Evolutionary conservation across 2,113 vertebrate genomes (phyloP), one percentile per base, ranked within the genome.

Genomic region (Falcunculus frontatus): DNA sequence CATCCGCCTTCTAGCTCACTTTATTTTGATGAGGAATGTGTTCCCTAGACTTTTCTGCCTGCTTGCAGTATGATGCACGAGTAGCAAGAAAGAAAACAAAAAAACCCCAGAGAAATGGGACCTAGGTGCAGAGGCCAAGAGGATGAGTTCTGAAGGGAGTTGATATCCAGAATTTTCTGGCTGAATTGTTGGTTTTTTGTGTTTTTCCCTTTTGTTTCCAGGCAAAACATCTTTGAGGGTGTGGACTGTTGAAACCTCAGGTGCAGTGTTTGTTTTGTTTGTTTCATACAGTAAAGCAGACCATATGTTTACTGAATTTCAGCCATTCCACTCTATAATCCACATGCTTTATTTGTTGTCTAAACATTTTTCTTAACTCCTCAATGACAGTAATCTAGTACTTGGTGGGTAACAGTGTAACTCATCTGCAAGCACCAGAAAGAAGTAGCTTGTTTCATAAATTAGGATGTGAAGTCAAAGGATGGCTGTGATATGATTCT

Each of bases 21-120:
- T 89, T 25, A 9, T 29, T 53, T 29, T 52, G 27, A 10, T 33
- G 20, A 62, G 20, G 13, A 53, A 63, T 29, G 11, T 3, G 16
- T 65, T 83, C 33, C 10, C 12, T 60, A 32, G 17, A 49, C 14
- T 17, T 62, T 73, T 39, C 32, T 63, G 27, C 27, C 23, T 49
- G 20, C 23, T 73, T 8, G 33, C 26, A 32, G 8, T 12, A 17
- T 15, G n/a, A 13, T 53, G 11, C 8, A 12, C 2, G 13, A 5
- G 10, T 18, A 35, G 15, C 30, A 41, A 76, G 63, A 32, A 60
- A 60, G n/a, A 60, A 67, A 60, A 52, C 11, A 75, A 46, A 46
- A 39, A 52, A 67, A 26, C 0, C 0, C 3, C n/a, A 62, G 37
- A 72, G 15, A 67, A 82, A 63, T 29, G 4, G 2, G 17, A 62